Evolutionary conservation across 2,888 invertebrate genomes (phyloP).

Genomic region (Frankliniella fusca): DNA sequence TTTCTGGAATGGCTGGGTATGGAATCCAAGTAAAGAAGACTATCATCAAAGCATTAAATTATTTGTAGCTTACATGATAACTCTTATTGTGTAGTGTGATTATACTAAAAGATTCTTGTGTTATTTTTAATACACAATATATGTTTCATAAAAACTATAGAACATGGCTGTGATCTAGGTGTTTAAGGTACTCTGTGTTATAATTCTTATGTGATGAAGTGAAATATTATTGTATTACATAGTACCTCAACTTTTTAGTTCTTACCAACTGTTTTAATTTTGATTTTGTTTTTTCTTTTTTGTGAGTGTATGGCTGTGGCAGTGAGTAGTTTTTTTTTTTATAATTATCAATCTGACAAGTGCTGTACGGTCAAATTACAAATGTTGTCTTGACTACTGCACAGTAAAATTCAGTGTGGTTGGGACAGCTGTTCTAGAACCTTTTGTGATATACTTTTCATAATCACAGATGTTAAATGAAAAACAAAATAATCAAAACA

Average conservation of each 20-base stretch:
- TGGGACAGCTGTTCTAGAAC: no score
- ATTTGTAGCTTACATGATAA: no score
- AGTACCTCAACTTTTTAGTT: neutral
- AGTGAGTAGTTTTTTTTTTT: neutral
- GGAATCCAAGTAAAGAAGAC: no score
- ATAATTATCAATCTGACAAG: no score
- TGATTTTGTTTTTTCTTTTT: neutral
- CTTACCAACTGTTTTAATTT: neutral
- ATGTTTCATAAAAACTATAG: neutral
- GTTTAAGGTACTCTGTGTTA: constrained; percentile 25
- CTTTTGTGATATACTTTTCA: no score
- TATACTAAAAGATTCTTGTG: neutral
- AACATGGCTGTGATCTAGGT: constrained; percentile 30
- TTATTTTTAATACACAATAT: constrained; percentile 21
- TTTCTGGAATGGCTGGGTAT: no score
- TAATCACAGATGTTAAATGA: no score
- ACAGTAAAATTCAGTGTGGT: no score
- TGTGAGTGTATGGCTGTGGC: neutral
- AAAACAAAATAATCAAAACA: no score
- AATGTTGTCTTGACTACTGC: no score
- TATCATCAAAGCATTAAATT: no score
- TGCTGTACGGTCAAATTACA: no score
- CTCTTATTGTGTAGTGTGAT: neutral
- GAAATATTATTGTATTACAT: constrained; percentile 7
- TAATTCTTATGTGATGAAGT: constrained; percentile 9